Evolutionary conservation across 2,888 invertebrate species (phyloP), one percentile per base, ranked within the genome.

Genomic region (Brenthis hecate): DNA sequence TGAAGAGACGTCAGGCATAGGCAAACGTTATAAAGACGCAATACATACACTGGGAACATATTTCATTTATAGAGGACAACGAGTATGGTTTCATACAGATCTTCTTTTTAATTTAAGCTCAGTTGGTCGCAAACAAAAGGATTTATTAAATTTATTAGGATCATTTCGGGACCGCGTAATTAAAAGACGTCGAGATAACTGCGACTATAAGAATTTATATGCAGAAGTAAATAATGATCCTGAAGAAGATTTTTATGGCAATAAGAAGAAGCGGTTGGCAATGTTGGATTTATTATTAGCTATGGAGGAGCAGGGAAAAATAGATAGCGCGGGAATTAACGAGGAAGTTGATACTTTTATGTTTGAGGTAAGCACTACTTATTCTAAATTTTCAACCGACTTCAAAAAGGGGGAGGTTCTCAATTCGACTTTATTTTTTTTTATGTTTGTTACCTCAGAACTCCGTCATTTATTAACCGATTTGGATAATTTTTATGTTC

Each of bases 81-180:
- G 89, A 70, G 94, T 96, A 0, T 94, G 96, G 91, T 81, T 94
- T 0, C 93, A 94, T 78, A 77, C 85, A 0, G 87, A 94, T 32
- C 80, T 88, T 1, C 77, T 95, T 54, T 96, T 95, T 81, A 87
- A 93, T 63, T 73, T 93, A 0, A 86, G 94, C 0, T 80, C 88
- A 2, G 81, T 86, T 1, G 94, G 94, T 5, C 86, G 85, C 71
- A 84, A 87, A 61, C 95, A 95, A 74, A 76, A 80, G 0, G 78
- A 81, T 48, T 73, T 80, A 70, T 66, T 94, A 55, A 81, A 86
- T 66, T 81, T 81, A 54, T 83, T 92, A 6, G 65, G 90, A 79
- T 76, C 76, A 73, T 79, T 94, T 84, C 87, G 87, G 16, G 76
- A 74, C 6, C 68, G 68, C 11, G 74, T 78, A 16, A 76, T 78